Evolutionary conservation across 2,888 invertebrate species (phyloP), one percentile per base, ranked within the genome.

Genomic region (Crepidodera aurea): DNA sequence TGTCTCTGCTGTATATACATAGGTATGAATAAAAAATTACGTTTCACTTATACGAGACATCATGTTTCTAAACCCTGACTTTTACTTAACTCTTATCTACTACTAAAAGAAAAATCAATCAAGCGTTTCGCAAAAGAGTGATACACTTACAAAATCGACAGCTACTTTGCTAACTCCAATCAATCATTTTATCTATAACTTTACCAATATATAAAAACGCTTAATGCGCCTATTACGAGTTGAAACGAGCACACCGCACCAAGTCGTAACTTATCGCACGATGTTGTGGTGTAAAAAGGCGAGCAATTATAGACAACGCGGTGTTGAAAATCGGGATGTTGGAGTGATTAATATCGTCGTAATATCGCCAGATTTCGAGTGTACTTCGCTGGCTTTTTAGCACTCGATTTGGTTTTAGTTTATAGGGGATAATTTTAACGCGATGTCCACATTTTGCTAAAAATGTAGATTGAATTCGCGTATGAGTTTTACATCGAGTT

Each of bases 351-450:
- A 37, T 40, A 40, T 40, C 40, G 5, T 13, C 18, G 8, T 16
- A 40, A 40, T 40, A 37, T 37, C 13, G 37, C 37, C 10, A 2
- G 37, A 22, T 8, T 37, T 40, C 40, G 16, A 40, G 40, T 40
- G n/a, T 18, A 40, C 40, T 40, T 40, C 40, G 16, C 40, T 40
- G 16, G 40, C 40, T 40, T 40, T 40, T 40, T 40, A 18, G 40
- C 8, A 18, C 40, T 40, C 40, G 40, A 8, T 16, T 40, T 16
- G 40, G 18, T 22, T 22, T 22, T 4, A 22, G 2, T 22, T 22
- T 22, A 22, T 6, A 22, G 6, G 6, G 6, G 22, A 2, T 22
- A 2, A 22, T 22, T 22, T 22, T 4, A 22, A 22, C 2, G 22
- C 22, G 22, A 4, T 22, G 2, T 22, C 22, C n/a, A n/a, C n/a